phyloP scores from a whole-genome alignment of 92 coral and sea anemone genomes.

The Muricea muricata region DNA sequence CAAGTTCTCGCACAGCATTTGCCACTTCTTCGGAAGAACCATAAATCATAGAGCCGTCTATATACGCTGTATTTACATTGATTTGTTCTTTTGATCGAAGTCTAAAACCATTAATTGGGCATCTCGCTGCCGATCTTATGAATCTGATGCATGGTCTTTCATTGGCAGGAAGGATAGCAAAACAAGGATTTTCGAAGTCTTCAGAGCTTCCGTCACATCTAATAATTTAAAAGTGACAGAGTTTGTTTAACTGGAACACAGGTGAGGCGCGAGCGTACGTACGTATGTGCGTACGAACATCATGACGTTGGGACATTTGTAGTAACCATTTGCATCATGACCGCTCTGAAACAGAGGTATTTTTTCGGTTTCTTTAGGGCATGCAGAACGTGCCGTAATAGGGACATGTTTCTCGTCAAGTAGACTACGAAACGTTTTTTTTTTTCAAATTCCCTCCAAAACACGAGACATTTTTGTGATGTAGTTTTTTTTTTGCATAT shows the following conservation, averaged over 20 bases:
- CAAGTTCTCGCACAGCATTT: conserved; percentile 8
- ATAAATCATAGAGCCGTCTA: conserved; percentile 31
- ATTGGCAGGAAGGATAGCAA: not conserved
- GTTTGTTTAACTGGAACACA: not conserved
- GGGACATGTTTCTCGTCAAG: too few species aligned
- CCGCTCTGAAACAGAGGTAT: too few species aligned
- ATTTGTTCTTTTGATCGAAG: conserved; percentile 18
- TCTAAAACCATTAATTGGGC: not conserved
- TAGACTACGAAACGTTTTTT: too few species aligned
- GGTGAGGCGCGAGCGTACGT: not conserved
- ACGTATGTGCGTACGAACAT: too few species aligned
- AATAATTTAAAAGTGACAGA: not conserved
- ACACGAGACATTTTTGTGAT: too few species aligned
- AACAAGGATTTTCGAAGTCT: conserved; percentile 2
- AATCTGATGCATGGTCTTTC: conserved; percentile 28
- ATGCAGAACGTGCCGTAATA: too few species aligned
- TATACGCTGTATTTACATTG: conserved; percentile 25
- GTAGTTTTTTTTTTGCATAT: too few species aligned
- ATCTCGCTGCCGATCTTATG: conserved; percentile 30
- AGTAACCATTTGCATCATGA: too few species aligned
- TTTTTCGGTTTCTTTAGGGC: too few species aligned
- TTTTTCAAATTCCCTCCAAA: too few species aligned
- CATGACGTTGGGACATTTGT: too few species aligned
- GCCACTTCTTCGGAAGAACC: conserved; percentile 14
- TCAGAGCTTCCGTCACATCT: conserved; percentile 4